phyloP scores from a whole-genome alignment of 2,888 invertebrate species.

The Protophormia terraenovae region DNA sequence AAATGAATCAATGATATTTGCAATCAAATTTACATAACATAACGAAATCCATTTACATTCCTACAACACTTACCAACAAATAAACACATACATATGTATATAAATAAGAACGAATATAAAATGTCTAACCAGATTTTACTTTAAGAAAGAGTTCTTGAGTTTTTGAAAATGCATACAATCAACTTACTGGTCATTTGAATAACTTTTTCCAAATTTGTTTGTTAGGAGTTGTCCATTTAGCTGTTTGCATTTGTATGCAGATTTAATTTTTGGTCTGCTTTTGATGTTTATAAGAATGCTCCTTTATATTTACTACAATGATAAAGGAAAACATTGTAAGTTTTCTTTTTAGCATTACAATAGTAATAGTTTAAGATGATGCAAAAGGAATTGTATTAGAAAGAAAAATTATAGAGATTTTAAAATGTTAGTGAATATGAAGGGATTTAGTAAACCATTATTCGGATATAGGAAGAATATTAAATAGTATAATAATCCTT shows the following conservation, averaged over 20 bases:
- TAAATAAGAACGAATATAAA: not conserved
- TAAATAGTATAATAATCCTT: too few relatives aligned
- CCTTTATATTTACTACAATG: not conserved
- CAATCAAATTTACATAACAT: not conserved
- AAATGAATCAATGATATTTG: not conserved
- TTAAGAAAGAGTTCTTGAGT: not conserved
- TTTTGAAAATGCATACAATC: not conserved
- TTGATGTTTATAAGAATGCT: not conserved
- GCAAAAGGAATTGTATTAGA: too few relatives aligned
- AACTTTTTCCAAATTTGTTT: not conserved
- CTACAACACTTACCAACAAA: not conserved
- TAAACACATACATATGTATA: not conserved
- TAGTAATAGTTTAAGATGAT: too few relatives aligned
- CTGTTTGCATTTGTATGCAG: not conserved
- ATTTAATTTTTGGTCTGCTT: not conserved
- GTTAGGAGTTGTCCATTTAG: not conserved
- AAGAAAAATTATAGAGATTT: too few relatives aligned
- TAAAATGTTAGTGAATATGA: too few relatives aligned
- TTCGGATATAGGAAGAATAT: too few relatives aligned
- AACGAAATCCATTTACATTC: not conserved
- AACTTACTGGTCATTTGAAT: conserved; percentile 4
- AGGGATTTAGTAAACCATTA: too few relatives aligned
- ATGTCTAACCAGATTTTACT: conserved; percentile 1
- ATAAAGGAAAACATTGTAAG: too few relatives aligned
- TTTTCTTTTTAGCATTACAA: too few relatives aligned